Conservation (phyloP, 2,113 vertebrate genomes). For the human region DNA sequence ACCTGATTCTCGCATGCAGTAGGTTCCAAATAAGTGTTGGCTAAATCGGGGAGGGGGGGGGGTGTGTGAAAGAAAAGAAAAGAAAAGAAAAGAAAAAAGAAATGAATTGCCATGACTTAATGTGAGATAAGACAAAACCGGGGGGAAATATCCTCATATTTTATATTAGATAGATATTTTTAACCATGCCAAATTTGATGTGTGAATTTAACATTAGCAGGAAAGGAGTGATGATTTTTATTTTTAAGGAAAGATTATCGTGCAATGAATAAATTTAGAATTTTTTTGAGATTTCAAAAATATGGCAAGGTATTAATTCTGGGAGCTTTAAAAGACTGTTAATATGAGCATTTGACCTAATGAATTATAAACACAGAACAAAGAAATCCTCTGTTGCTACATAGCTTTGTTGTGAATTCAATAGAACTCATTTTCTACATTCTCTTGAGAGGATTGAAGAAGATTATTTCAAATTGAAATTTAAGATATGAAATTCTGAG, state of each 20-base stretch:
- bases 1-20: background rate
- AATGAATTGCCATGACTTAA: background rate
- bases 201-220: slow-evolving; percentile 37
- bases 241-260: slow-evolving; percentile 17
- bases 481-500: slow-evolving; percentile 1
- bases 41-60: background rate
- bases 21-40: background rate
- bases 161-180: slow-evolving; percentile 56
- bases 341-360: background rate
- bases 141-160: background rate
- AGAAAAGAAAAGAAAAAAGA: background rate
- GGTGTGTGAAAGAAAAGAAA: too few species aligned
- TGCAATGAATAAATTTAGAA: slow-evolving; percentile 25
- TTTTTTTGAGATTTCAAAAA: slow-evolving; percentile 38
- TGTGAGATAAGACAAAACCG: background rate
- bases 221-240: slow-evolving; percentile 36
- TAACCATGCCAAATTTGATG: slow-evolving; percentile 50
- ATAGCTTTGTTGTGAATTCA: slow-evolving; percentile 19
- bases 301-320: background rate
- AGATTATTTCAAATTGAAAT: slow-evolving; percentile 35
- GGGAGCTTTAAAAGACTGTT: background rate
- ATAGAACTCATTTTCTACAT: background rate
- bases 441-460: background rate
- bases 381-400: background rate
- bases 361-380: background rate